These are phyloP conservation scores for Tolmerus cingulatus DNA, from an alignment of 2,888 invertebrate species.

Conservation along the genomic window DNA sequence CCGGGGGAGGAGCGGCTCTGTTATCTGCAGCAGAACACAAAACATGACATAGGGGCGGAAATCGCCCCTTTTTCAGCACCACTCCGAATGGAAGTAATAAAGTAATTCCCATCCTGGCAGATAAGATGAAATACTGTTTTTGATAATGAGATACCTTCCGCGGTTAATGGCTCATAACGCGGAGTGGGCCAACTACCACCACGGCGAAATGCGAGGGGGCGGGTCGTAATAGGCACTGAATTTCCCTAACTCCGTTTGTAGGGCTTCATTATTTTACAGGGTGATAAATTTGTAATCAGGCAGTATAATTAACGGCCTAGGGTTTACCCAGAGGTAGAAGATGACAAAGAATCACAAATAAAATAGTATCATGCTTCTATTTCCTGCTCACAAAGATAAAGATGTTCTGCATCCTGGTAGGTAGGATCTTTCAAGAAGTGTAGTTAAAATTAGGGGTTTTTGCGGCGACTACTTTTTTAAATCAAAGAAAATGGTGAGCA, in stretches of 20 bases:
- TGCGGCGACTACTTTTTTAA: too few relatives aligned
- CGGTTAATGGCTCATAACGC: constrained; percentile 20
- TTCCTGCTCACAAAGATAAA: not conserved
- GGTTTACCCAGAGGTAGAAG: not conserved
- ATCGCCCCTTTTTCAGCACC: not conserved
- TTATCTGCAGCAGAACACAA: constrained; percentile 5
- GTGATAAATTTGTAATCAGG: not conserved
- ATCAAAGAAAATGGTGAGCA: too few relatives aligned
- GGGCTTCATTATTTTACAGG: not conserved
- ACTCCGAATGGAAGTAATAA: constrained; percentile 34
- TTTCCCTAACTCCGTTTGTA: not conserved
- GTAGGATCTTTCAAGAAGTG: too few relatives aligned
- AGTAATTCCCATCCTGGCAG: constrained; percentile 37
- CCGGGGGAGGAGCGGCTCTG: not conserved
- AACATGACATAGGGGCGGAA: not conserved
- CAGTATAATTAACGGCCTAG: not conserved
- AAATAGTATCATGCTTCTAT: not conserved
- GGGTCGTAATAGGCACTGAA: not conserved
- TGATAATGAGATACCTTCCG: constrained; percentile 37
- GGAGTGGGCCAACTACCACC: not conserved
- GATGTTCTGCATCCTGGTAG: not conserved
- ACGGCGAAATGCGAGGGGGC: not conserved
- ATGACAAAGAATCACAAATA: not conserved
- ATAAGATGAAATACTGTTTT: constrained; percentile 37
- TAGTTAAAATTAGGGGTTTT: too few relatives aligned